phyloP scores from a whole-genome alignment of 2,888 invertebrate genomes.

The Platycnemis pennipes region DNA sequence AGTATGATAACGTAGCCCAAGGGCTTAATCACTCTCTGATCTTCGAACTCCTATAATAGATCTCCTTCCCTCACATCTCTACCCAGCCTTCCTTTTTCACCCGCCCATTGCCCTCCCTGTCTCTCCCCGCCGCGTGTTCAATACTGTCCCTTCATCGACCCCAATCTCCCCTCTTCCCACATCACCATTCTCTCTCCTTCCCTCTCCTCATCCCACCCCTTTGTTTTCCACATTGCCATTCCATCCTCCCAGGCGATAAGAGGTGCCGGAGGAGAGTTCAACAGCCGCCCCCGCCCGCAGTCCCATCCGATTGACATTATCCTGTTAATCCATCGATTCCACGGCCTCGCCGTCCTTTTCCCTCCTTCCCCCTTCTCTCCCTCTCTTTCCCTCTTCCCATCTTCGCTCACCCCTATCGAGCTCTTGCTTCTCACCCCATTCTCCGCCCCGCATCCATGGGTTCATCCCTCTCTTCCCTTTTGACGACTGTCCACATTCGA shows the following conservation, averaged over 20 bases:
- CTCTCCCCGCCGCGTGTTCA: not conserved
- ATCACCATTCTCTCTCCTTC: not conserved
- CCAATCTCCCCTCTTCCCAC: not conserved
- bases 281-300: not conserved
- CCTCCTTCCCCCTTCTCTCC: not conserved
- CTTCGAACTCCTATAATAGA: not conserved
- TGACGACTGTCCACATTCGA: not conserved
- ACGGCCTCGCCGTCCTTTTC: not conserved
- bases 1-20: not conserved
- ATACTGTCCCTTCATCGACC: not conserved
- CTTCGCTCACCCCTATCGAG: not conserved
- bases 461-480: not conserved
- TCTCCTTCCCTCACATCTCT: not conserved
- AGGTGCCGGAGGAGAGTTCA: not conserved
- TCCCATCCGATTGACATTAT: conserved; percentile 2
- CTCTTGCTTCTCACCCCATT: not conserved
- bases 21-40: not conserved
- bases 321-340: conserved; percentile 39
- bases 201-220: not conserved
- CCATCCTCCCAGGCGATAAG: conserved; percentile 2
- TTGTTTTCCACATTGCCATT: not conserved
- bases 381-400: not conserved
- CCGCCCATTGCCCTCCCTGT: not conserved
- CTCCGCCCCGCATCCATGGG: not conserved
- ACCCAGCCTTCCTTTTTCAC: not conserved